phyloP scores from a whole-genome alignment of 2,113 vertebrate genomes.

The Astatotilapia flaviijosephi region DNA sequence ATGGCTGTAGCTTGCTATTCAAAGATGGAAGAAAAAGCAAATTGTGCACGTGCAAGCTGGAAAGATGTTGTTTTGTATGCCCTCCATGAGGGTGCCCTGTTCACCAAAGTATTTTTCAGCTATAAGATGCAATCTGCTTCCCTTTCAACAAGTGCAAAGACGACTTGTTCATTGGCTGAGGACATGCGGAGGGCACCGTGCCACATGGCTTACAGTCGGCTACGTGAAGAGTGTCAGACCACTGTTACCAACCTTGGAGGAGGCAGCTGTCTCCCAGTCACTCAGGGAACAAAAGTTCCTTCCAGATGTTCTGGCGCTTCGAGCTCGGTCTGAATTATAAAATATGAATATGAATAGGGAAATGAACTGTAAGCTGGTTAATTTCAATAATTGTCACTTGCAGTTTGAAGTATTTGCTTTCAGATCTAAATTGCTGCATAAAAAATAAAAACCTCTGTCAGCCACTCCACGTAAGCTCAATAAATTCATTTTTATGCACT shows the following conservation, averaged over 20 bases:
- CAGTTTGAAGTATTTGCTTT: constrained; percentile 28
- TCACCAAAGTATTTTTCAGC: not conserved
- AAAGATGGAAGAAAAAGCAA: not conserved
- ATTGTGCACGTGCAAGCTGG: not conserved
- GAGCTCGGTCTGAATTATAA: constrained; percentile 14
- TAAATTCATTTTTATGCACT: not conserved
- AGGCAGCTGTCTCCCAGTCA: constrained; percentile 54
- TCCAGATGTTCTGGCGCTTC: constrained; percentile 50
- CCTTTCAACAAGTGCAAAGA: constrained; percentile 37
- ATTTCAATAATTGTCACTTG: constrained; percentile 32
- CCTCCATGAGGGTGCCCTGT: not conserved
- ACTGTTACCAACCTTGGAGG: constrained; percentile 29
- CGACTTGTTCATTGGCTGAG: constrained; percentile 20
- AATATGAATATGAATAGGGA: constrained; percentile 39
- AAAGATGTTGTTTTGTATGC: not conserved
- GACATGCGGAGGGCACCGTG: constrained; percentile 20
- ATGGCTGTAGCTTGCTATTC: not conserved
- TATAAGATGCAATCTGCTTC: constrained; percentile 34
- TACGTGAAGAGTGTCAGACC: constrained; percentile 34
- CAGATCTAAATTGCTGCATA: not conserved
- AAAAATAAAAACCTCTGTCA: not conserved
- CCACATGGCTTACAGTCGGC: constrained; percentile 37
- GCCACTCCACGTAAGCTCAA: not conserved
- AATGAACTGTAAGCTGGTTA: not conserved
- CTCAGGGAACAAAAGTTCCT: constrained; percentile 37